These are phyloP conservation scores for Bubalus kerabau DNA, from an alignment of 2,113 vertebrate genomes.

Conservation along the genomic window DNA sequence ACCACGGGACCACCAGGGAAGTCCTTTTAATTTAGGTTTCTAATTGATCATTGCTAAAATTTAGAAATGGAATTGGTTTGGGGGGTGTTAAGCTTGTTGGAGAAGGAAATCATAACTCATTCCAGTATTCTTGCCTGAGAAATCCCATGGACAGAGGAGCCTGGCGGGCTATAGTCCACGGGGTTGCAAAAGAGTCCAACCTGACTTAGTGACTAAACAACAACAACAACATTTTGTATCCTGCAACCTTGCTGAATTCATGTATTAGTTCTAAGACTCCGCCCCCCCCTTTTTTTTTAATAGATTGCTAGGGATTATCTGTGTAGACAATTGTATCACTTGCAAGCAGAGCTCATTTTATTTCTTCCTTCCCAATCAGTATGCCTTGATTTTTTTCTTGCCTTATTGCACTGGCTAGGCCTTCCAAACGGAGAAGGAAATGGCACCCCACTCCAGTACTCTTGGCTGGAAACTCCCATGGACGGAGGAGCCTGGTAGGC, in stretches of 20 bases:
- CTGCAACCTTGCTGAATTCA: background rate
- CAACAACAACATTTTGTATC: background rate
- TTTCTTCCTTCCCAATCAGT: background rate
- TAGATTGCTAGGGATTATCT: background rate
- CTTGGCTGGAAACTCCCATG: background rate
- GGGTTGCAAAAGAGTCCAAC: background rate
- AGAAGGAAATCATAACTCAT: background rate
- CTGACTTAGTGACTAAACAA: background rate
- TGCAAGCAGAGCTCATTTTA: background rate
- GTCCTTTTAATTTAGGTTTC: background rate
- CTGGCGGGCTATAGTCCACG: background rate
- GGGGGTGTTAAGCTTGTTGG: background rate
- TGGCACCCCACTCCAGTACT: background rate
- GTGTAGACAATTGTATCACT: no score
- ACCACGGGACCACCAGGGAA: background rate
- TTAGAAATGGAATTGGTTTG: background rate
- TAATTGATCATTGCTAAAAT: background rate
- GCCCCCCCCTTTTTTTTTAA: background rate
- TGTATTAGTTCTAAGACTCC: background rate
- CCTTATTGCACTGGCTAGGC: background rate
- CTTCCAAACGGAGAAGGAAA: no score
- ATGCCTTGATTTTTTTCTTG: background rate
- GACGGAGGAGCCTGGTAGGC: no score
- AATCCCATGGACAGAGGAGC: background rate
- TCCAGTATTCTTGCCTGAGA: background rate